Base-by-base conservation (phyloP, 1,140 invertebrate genomes). In the Sitophilus oryzae region DNA sequence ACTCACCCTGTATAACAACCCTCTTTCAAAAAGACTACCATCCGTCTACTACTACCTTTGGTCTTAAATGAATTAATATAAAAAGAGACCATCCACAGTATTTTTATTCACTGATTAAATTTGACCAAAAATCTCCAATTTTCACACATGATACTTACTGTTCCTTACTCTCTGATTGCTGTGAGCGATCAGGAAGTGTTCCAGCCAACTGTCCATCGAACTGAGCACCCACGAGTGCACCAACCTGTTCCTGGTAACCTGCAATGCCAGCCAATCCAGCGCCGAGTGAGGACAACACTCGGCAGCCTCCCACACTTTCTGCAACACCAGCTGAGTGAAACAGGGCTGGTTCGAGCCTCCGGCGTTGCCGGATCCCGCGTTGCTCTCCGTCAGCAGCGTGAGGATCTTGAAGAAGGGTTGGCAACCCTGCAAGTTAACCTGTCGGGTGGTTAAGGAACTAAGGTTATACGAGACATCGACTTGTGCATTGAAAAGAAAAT, bases 331-430 rank as follows among this genome's bases (percentile, higher is more conserved):
- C 66, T 93, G 89, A 0, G 90, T 92, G 74, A 93, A 95, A 66
- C 88, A 88, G 0, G 91, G 90, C 64, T 93, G 73, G 0, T 89
- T 90, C 20, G 85, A 82, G 0, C 85, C 81, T 10, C 83, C 85
- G n/a, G 82, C 82, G 41, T 81, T 79, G 19, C 58, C 62, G 46
- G 68, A 66, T 52, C 54, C 62, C 1, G 60, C 48, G n/a, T n/a
- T n/a, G 19, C 83, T 81, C 69, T 91, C 88, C 9, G 86, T 88
- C 42, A 91, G 68, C 55, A 90, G 66, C 1, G 88, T 89, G 30
- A 96, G 75, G 42, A 95, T 74, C 68, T 94, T 94, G 74, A 95
- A 95, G 74, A 94, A 95, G 19, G 91, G 88, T 52, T 91, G 84
- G 62, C 88, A 90, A 11, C 78, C 77, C 79, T 83, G 69, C 14